Percentiles rank a stretch among this genome's conserved stretches.
phyloP scores from a whole-genome alignment of 2,797 vertebrate species.

The Emys orbicularis region DNA sequence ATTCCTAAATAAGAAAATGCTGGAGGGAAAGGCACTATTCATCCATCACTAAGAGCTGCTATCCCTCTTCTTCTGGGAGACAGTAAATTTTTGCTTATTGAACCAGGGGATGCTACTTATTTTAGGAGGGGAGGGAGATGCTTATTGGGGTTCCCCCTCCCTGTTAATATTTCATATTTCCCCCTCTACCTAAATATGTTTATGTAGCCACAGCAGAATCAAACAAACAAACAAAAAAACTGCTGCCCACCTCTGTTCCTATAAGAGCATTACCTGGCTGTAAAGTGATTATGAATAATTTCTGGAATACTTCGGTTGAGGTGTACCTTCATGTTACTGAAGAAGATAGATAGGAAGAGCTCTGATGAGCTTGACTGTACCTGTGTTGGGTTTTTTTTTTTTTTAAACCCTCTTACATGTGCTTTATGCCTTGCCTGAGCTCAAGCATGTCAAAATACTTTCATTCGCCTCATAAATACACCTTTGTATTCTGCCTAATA shows the following conservation, averaged over 20 bases:
- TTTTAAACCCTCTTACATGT: not conserved
- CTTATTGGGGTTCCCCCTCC: constrained; percentile 33
- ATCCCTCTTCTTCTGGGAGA: constrained; percentile 37
- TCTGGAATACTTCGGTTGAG: not conserved
- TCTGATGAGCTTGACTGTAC: constrained; percentile 2
- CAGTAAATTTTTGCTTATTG: constrained; percentile 56
- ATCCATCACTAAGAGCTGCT: constrained; percentile 39
- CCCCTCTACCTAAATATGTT: not conserved
- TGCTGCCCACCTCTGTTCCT: not conserved
- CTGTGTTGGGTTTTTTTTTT: not conserved
- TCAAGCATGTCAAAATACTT: constrained; percentile 70
- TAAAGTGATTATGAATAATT: not conserved
- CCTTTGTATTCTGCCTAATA: constrained; percentile 81
- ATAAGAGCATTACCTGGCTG: not conserved
- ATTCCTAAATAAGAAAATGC: not conserved
- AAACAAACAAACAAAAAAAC: not conserved
- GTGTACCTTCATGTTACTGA: not conserved
- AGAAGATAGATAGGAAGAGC: not conserved
- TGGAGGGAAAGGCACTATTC: not conserved
- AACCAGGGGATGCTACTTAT: constrained; percentile 36
- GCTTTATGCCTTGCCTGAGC: constrained; percentile 17
- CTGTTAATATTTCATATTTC: not conserved
- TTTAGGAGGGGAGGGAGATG: constrained; percentile 33
- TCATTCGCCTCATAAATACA: constrained; percentile 79
- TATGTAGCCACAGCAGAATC: not conserved